These are phyloP conservation scores for Gorsachius magnificus DNA, from an alignment of 2,797 vertebrate species.

Conservation along the genomic window DNA sequence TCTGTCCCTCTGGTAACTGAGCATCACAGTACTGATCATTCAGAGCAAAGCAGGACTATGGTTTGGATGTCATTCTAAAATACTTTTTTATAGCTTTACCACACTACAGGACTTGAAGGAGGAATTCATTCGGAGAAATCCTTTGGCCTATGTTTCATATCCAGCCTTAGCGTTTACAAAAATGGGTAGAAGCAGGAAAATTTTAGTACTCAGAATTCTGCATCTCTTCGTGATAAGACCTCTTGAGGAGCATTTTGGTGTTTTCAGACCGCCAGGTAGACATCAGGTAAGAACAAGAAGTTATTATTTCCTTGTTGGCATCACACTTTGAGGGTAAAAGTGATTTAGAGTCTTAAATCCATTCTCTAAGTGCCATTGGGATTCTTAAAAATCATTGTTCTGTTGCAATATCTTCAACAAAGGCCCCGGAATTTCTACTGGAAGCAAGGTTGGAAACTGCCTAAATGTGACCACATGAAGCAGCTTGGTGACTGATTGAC, in stretches of 20 bases:
- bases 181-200: background rate
- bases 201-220: background rate
- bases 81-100: background rate
- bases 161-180: background rate
- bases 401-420: background rate
- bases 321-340: background rate
- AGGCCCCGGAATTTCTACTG: background rate
- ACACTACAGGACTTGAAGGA: background rate
- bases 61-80: background rate
- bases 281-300: background rate
- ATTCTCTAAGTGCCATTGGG: background rate
- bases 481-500: background rate
- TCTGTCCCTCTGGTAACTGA: background rate
- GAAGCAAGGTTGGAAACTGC: background rate
- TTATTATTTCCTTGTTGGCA: background rate
- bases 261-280: background rate
- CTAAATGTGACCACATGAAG: background rate
- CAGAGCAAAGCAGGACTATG: background rate
- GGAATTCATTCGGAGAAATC: background rate
- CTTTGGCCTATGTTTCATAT: background rate
- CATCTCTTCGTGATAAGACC: background rate
- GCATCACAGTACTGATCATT: background rate
- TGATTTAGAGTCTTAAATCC: background rate
- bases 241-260: background rate
- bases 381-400: background rate